These are phyloP conservation scores for Lutraria lutraria DNA, from an alignment of 2,888 invertebrate genomes.

Conservation along the genomic window DNA sequence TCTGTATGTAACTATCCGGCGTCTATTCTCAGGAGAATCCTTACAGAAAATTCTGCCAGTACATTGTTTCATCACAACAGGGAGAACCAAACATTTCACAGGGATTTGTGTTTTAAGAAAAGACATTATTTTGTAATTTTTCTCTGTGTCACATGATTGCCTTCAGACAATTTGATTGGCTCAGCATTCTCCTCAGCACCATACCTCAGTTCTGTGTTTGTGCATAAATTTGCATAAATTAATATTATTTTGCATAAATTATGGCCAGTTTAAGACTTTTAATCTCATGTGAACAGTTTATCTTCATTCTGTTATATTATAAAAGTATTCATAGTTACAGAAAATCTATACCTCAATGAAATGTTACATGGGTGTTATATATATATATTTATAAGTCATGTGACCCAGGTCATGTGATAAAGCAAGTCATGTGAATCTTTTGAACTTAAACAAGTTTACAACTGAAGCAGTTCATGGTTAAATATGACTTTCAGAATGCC, in stretches of 20 bases:
- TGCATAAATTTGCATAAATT: conserved; percentile 36
- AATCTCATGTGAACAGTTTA: conserved; percentile 9
- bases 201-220: conserved; percentile 39
- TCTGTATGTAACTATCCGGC: background rate
- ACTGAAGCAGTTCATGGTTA: background rate
- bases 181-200: conserved; percentile 38
- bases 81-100: conserved; percentile 19
- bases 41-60: background rate
- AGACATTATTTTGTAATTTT: conserved; percentile 23
- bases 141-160: conserved; percentile 42
- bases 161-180: conserved; percentile 43
- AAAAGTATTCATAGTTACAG: conserved; percentile 13
- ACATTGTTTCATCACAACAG: conserved; percentile 4
- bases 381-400: background rate
- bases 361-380: conserved; percentile 4
- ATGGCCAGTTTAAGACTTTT: conserved; percentile 19
- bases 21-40: conserved; percentile 28
- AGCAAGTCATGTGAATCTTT: background rate
- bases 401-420: conserved; percentile 7
- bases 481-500: background rate
- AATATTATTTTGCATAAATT: conserved; percentile 22
- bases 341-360: conserved; percentile 16
- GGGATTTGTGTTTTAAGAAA: conserved; percentile 37
- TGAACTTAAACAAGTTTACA: background rate
- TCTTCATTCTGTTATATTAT: background rate